Evolutionary conservation across 2,888 invertebrate species (phyloP), one percentile per base, ranked within the genome.

Genomic region (Lathronympha strigana): DNA sequence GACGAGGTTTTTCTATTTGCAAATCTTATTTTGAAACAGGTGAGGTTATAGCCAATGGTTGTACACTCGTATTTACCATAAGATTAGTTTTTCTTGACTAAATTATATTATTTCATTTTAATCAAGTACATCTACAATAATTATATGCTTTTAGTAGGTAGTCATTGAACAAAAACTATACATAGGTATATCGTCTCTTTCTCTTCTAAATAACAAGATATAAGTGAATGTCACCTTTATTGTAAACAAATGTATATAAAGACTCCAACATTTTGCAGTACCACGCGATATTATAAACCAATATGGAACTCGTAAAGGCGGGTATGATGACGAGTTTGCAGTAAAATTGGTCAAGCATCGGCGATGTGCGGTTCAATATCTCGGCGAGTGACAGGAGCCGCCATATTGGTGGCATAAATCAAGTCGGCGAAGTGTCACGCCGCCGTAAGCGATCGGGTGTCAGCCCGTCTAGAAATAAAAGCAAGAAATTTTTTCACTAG

Each of bases 381-480:
- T 73, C 72, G 80, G 72, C 82, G 84, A 88, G 83, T 89, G 91
- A 89, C 90, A 86, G 84, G 78, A 77, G 78, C 83, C 81, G 87
- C 90, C 90, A 90, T 90, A 90, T 91, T 90, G 90, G 87, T 84
- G 84, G 90, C 91, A 92, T 91, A 92, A 92, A 92, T 92, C 91
- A 92, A 88, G 85, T 83, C 77, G 83, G 81, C 79, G 83, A 87
- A 87, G 87, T 88, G 90, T 88, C 89, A 84, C 81, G 81, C 69
- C 70, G 80, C 85, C 86, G 84, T 90, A 90, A 90, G 90, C 90
- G 89, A 91, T 90, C 90, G 90, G 83, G 85, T 90, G 91, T 90
- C 90, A 86, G 82, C 79, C 80, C 83, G 87, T 79, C 83, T 81
- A 81, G 83, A 88, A 89, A 90, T 90, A 91, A 90, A 90, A 91